phyloP scores from a whole-genome alignment of 2,797 vertebrate genomes.

The Ctenopoma multispine region DNA sequence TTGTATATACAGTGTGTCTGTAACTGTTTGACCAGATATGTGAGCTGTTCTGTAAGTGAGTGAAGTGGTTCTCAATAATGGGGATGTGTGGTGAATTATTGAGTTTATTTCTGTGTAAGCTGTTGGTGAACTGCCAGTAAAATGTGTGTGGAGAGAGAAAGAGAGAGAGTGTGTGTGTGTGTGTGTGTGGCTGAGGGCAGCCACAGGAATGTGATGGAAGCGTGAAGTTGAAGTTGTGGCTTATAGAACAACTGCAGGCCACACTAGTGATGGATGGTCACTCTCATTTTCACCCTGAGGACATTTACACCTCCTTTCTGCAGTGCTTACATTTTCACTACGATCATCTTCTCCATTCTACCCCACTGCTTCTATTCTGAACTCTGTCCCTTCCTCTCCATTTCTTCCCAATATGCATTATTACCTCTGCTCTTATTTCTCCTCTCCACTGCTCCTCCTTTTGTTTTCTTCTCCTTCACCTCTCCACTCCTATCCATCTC shows the following conservation, averaged over 20 bases:
- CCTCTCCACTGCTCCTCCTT: conserved; percentile 42
- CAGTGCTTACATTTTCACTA: conserved; percentile 27
- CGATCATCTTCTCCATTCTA: conserved; percentile 37
- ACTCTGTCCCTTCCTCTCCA: conserved; percentile 44
- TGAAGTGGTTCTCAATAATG: conserved; percentile 65
- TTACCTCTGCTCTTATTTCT: conserved; percentile 54
- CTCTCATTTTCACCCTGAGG: conserved; percentile 64
- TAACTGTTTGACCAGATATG: conserved; percentile 36
- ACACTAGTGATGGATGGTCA: conserved; percentile 66
- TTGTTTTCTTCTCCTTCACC: conserved; percentile 62
- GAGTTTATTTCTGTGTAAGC: conserved; percentile 58
- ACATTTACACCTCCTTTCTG: conserved; percentile 54
- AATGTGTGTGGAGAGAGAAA: conserved; percentile 26
- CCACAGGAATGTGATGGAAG: conserved; percentile 64
- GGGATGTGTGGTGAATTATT: conserved; percentile 56
- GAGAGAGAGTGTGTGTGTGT: conserved; percentile 30
- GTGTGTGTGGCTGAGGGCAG: conserved; percentile 45
- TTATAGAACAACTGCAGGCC: conserved; percentile 64
- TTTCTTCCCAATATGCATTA: conserved; percentile 52
- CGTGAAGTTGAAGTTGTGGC: conserved; percentile 64
- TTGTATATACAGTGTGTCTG: conserved; percentile 63
- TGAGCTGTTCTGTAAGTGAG: conserved; percentile 53
- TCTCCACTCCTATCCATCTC: conserved; percentile 64
- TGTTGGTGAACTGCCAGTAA: conserved; percentile 63
- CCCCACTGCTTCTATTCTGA: conserved; percentile 40